A percentile compares a stretch with the other conserved stretches of the same genome.
phyloP scores from a whole-genome alignment of 1,140 invertebrate genomes.

The Bombus turneri region DNA sequence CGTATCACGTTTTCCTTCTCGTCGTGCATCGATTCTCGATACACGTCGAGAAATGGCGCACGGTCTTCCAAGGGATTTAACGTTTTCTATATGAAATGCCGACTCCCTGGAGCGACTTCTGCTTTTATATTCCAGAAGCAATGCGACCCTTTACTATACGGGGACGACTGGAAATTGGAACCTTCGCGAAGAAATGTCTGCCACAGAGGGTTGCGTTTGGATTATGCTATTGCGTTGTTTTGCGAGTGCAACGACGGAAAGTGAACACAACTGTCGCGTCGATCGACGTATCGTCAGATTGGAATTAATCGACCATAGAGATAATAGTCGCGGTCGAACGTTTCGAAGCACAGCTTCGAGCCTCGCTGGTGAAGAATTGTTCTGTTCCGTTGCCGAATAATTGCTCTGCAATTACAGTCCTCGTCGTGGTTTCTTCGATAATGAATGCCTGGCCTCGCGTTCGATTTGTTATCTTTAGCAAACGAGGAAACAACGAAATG shows the following conservation, averaged over 20 bases:
- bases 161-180: slow-evolving; percentile 22
- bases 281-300: slow-evolving; percentile 32
- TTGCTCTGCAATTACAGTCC: slow-evolving; percentile 21
- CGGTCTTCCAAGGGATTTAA: slow-evolving; percentile 30
- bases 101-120: background rate
- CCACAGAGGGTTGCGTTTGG: background rate
- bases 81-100: slow-evolving; percentile 4
- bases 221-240: slow-evolving; percentile 25
- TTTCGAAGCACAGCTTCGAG: background rate
- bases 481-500: background rate
- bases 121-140: slow-evolving; percentile 36
- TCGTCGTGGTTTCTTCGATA: slow-evolving; percentile 5
- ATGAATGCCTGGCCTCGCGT: background rate
- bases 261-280: background rate
- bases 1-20: slow-evolving; percentile 24
- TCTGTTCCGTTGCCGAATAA: slow-evolving; percentile 25
- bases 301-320: slow-evolving; percentile 41
- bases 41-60: background rate
- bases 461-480: background rate
- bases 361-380: slow-evolving; percentile 11
- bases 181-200: background rate
- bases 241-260: slow-evolving; percentile 6
- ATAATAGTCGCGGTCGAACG: slow-evolving; percentile 10
- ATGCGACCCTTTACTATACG: background rate
- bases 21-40: slow-evolving; percentile 37